These are phyloP conservation scores for Mimas tiliae DNA, from an alignment of 2,888 invertebrate genomes.

Conservation along the genomic window DNA sequence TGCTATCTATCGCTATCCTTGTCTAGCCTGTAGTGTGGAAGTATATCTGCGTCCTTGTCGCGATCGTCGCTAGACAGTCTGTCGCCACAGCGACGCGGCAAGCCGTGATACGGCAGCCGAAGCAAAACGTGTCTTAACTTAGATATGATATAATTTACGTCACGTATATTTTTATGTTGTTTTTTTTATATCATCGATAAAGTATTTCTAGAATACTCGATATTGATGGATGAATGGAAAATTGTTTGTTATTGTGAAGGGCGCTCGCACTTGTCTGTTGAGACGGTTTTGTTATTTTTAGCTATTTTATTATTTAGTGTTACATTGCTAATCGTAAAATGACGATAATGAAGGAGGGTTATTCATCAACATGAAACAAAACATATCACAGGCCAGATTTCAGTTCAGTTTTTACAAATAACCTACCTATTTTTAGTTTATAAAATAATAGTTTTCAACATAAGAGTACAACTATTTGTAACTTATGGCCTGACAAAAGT, in stretches of 20 bases:
- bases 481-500: too few relatives aligned
- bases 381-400: too few relatives aligned
- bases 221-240: not conserved
- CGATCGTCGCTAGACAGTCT: conserved; percentile 48
- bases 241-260: not conserved
- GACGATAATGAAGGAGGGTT: too few relatives aligned
- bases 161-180: not conserved
- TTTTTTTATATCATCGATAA: not conserved
- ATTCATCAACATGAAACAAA: too few relatives aligned
- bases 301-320: too few relatives aligned
- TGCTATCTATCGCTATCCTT: conserved; percentile 32
- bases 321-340: too few relatives aligned
- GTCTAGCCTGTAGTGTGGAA: conserved; percentile 16
- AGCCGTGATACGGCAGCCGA: conserved; percentile 19
- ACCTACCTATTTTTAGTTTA: too few relatives aligned
- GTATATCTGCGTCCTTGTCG: conserved; percentile 38
- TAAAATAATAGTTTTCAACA: too few relatives aligned
- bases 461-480: too few relatives aligned
- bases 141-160: conserved; percentile 11
- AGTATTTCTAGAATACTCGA: conserved; percentile 1
- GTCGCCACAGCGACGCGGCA: conserved; percentile 45
- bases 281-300: too few relatives aligned
- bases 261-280: not conserved
- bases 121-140: conserved; percentile 1
- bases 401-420: too few relatives aligned